Percentiles rank a stretch among this genome's conserved stretches.
Evolutionary conservation across 2,888 invertebrate species (phyloP).

Genomic region (Andrena camellia): DNA sequence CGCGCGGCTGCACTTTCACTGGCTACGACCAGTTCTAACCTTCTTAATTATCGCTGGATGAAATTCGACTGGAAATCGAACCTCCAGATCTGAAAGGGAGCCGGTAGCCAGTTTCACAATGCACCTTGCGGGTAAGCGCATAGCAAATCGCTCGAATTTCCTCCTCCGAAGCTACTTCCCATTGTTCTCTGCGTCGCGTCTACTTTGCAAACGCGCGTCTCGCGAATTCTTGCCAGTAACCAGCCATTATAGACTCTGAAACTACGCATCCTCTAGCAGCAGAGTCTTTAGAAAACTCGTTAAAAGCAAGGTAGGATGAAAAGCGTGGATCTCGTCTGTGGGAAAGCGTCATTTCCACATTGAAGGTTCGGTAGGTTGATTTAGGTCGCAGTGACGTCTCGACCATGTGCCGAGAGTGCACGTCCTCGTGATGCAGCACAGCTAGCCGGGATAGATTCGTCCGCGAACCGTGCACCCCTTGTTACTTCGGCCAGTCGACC

Average conservation of each 20-base stretch:
- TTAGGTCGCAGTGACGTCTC: constrained; percentile 11
- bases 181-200: not conserved
- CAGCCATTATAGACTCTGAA: too few species aligned
- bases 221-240: too few species aligned
- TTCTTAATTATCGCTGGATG: constrained; percentile 21
- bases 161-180: not conserved
- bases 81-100: constrained; percentile 2
- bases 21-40: constrained; percentile 7
- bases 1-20: not conserved
- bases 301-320: not conserved
- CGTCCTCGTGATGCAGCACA: not conserved
- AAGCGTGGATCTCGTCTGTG: not conserved
- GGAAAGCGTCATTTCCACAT: constrained; percentile 7
- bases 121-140: not conserved
- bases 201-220: too few species aligned
- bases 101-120: constrained; percentile 1
- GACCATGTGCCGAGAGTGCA: constrained; percentile 14
- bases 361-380: constrained; percentile 10
- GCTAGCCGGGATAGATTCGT: constrained; percentile 71
- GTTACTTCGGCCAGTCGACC: constrained; percentile 77
- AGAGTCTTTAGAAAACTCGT: not conserved
- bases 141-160: constrained; percentile 7
- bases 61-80: constrained; percentile 36
- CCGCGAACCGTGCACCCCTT: constrained; percentile 74
- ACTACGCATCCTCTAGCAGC: too few species aligned